Percentiles rank a stretch among this genome's conserved stretches.
Evolutionary conservation across 2,888 invertebrate species (phyloP).

Genomic region (Molanna angustata): DNA sequence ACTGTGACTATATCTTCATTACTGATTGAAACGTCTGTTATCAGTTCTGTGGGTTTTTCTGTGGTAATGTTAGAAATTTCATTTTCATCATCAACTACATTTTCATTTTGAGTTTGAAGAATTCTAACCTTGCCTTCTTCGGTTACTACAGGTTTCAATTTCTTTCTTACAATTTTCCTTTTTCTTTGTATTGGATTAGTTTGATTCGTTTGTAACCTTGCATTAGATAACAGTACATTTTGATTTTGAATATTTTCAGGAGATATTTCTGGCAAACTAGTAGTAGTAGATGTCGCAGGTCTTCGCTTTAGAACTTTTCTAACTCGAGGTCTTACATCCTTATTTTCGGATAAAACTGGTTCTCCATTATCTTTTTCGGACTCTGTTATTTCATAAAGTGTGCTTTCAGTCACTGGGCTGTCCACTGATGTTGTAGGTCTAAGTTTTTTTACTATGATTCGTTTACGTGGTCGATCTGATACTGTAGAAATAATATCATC

Average conservation of each 20-base stretch:
- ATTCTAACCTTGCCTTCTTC: conserved; percentile 22
- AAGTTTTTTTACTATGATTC: conserved; percentile 42
- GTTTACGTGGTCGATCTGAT: conserved; percentile 38
- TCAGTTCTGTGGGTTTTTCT: too few species aligned
- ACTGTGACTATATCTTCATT: background rate
- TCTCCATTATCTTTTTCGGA: conserved; percentile 6
- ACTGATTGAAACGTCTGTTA: too few species aligned
- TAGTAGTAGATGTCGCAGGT: conserved; percentile 34
- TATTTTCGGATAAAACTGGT: background rate
- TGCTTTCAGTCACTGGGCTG: conserved; percentile 36
- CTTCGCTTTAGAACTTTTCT: conserved; percentile 28
- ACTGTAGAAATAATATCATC: conserved; percentile 34
- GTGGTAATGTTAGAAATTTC: conserved; percentile 34
- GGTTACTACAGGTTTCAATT: conserved; percentile 23
- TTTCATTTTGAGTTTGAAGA: conserved; percentile 20
- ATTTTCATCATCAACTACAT: conserved; percentile 27
- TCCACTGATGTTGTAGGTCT: conserved; percentile 37
- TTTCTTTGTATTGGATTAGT: conserved; percentile 26
- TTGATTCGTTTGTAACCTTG: conserved; percentile 4
- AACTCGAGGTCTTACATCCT: conserved; percentile 14
- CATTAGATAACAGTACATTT: conserved; percentile 25
- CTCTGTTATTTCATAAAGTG: conserved; percentile 25
- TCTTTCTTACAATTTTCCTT: conserved; percentile 25
- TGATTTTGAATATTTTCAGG: conserved; percentile 35
- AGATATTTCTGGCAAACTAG: conserved; percentile 33